phyloP scores from a whole-genome alignment of 2,113 vertebrate species.

The Pygoscelis adeliae region DNA sequence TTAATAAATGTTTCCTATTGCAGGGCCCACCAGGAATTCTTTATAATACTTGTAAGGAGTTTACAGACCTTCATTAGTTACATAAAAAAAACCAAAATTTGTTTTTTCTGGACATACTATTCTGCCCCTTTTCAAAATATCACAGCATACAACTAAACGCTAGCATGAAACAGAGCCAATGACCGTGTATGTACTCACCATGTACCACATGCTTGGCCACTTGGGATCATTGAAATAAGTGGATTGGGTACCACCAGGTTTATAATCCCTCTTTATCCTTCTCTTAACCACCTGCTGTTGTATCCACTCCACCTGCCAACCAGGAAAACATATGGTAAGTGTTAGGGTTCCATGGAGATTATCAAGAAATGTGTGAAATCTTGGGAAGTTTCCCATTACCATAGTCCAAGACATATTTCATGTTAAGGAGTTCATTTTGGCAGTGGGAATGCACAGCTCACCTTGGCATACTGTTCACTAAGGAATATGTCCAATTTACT shows the following conservation, averaged over 20 bases:
- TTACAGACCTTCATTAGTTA: background rate
- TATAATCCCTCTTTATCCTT: conserved; percentile 96
- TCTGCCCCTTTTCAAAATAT: background rate
- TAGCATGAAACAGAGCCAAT: background rate
- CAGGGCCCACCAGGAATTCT: background rate
- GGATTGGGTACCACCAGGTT: conserved; percentile 80
- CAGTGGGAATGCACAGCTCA: background rate
- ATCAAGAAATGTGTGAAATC: conserved; percentile 20
- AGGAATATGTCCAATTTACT: background rate
- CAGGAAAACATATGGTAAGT: conserved; percentile 54
- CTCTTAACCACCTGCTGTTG: conserved; percentile 96
- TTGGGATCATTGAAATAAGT: conserved; percentile 97
- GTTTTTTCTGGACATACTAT: background rate
- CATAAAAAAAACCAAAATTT: background rate
- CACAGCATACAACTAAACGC: background rate
- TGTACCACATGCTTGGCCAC: conserved; percentile 99
- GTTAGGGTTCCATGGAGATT: background rate
- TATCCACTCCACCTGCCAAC: conserved; percentile 96
- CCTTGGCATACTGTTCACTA: background rate
- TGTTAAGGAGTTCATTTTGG: background rate
- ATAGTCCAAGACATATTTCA: background rate
- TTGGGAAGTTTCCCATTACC: background rate
- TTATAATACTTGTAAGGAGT: background rate
- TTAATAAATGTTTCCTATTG: background rate
- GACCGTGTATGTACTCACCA: conserved; percentile 83